Evolutionary conservation across 1,140 invertebrate genomes (phyloP).

Genomic region (Dreissena rostriformis): DNA sequence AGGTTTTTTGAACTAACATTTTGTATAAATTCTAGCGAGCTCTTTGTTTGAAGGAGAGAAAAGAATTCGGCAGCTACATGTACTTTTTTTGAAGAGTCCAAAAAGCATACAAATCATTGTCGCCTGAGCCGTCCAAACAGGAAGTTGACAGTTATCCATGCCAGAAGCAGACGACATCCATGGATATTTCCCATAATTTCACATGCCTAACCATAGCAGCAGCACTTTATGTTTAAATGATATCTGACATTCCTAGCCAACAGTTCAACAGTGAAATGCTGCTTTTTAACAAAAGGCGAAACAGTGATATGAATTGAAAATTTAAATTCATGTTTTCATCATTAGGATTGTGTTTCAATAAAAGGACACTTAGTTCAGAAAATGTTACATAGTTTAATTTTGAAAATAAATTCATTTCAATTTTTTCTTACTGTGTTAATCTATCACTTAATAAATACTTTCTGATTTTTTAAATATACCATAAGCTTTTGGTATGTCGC

Average conservation of each 20-base stretch:
- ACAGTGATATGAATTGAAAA: background rate
- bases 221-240: slow-evolving; percentile 34
- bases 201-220: slow-evolving; percentile 29
- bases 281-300: slow-evolving; percentile 5
- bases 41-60: slow-evolving; percentile 2
- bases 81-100: slow-evolving; percentile 17
- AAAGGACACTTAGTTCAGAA: background rate
- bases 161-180: slow-evolving; percentile 27
- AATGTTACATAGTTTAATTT: too few relatives aligned
- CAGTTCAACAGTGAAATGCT: slow-evolving; percentile 22
- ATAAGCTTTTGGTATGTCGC: too few relatives aligned
- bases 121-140: slow-evolving; percentile 7
- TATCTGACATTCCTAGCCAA: slow-evolving; percentile 24
- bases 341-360: too few relatives aligned
- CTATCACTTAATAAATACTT: too few relatives aligned
- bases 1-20: too few relatives aligned
- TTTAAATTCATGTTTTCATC: too few relatives aligned
- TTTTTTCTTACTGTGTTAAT: too few relatives aligned
- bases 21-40: too few relatives aligned
- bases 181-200: slow-evolving; percentile 49
- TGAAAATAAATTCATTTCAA: too few relatives aligned
- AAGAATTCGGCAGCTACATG: background rate
- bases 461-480: too few relatives aligned
- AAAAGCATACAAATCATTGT: background rate
- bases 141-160: slow-evolving; percentile 45